Conservation (phyloP, 2,113 vertebrate species). For the Scolopax mira region DNA sequence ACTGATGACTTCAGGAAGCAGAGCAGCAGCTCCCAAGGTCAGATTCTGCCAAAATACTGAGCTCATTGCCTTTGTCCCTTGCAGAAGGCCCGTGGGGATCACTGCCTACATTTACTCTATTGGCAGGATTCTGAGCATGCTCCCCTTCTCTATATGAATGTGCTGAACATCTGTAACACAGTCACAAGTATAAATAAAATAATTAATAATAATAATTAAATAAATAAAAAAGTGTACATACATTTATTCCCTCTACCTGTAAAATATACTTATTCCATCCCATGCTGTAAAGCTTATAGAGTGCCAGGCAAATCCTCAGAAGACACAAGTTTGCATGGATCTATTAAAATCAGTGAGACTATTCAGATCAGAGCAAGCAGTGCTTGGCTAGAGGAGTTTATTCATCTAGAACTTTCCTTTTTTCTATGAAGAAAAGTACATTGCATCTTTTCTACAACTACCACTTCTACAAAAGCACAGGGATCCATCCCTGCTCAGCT, state of each 20-base stretch:
- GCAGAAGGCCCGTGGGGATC: not conserved
- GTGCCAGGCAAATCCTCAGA: not conserved
- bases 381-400: not conserved
- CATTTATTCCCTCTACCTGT: not conserved
- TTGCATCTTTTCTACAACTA: not conserved
- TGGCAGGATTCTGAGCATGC: not conserved
- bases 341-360: not conserved
- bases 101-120: not conserved
- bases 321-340: not conserved
- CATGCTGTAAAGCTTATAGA: not conserved
- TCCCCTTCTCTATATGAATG: not conserved
- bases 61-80: not conserved
- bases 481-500: not conserved
- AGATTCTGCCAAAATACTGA: not conserved
- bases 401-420: not conserved
- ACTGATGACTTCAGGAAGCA: not conserved
- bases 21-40: not conserved
- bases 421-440: not conserved
- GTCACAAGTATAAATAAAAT: not conserved
- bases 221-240: accelerated
- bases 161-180: not conserved
- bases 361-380: not conserved
- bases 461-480: not conserved
- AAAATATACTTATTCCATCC: not conserved
- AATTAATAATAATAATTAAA: not conserved